These are phyloP conservation scores for Tarsius wallacei DNA, from an alignment of 2,797 vertebrate species.

Conservation along the genomic window DNA sequence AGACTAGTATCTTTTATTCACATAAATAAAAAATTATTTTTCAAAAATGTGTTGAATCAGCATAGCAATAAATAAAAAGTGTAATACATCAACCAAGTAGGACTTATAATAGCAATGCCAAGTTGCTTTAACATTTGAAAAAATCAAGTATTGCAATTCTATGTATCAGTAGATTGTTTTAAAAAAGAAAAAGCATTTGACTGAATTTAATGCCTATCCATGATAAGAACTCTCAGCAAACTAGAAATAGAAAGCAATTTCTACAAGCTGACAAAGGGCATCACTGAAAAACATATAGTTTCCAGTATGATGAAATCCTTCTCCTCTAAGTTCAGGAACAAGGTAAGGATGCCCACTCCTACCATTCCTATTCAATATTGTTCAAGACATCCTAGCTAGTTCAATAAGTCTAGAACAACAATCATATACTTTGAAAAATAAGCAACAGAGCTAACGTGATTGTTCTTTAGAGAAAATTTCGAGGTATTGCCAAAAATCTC, in stretches of 20 bases:
- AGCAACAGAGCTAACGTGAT: not conserved
- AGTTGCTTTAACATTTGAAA: not conserved
- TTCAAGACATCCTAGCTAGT: not conserved
- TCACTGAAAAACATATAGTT: not conserved
- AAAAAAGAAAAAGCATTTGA: not conserved
- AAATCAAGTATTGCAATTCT: not conserved
- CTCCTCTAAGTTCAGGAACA: not conserved
- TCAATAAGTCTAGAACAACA: not conserved
- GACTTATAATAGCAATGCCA: not conserved
- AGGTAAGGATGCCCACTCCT: not conserved
- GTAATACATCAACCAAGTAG: not conserved
- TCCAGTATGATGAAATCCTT: not conserved
- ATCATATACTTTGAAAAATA: not conserved
- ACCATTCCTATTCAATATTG: not conserved
- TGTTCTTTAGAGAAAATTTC: constrained; percentile 6
- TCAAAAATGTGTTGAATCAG: not conserved
- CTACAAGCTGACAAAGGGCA: not conserved
- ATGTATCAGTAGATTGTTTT: not conserved
- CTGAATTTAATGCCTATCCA: not conserved
- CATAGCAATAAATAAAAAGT: not conserved
- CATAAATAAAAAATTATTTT: not conserved
- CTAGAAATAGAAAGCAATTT: not conserved
- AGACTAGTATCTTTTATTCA: not conserved
- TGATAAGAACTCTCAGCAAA: not conserved
- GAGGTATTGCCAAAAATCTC: not conserved